These are phyloP conservation scores for Pimpla rufipes DNA, from an alignment of 2,888 invertebrate species.

Conservation along the genomic window DNA sequence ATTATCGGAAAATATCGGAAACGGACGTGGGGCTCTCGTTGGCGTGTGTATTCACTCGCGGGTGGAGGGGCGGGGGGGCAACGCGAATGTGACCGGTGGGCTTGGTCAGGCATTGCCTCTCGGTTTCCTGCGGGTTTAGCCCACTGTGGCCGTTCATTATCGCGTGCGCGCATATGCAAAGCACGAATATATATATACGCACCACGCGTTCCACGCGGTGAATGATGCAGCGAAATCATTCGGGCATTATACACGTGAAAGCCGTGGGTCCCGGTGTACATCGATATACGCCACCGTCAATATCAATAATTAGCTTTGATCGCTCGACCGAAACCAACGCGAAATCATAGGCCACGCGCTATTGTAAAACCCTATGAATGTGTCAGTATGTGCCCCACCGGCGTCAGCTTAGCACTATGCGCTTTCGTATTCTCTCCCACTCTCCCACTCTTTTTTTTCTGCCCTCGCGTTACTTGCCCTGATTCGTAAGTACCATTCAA, in stretches of 20 bases:
- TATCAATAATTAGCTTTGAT: constrained; percentile 57
- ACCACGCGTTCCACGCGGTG: too few relatives aligned
- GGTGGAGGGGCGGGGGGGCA: not conserved
- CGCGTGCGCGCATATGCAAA: not conserved
- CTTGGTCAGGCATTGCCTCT: not conserved
- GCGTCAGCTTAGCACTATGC: not conserved
- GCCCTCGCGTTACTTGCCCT: constrained; percentile 4
- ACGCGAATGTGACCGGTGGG: constrained; percentile 11
- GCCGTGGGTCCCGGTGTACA: constrained; percentile 17
- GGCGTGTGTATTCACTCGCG: not conserved
- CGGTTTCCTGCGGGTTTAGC: constrained; percentile 25
- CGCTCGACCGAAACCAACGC: constrained; percentile 27
- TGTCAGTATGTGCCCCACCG: not conserved
- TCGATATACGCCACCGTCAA: constrained; percentile 43
- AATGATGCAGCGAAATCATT: constrained; percentile 35
- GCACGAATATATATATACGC: not conserved
- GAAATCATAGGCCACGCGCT: not conserved
- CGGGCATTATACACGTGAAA: constrained; percentile 28
- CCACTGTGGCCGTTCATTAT: constrained; percentile 11
- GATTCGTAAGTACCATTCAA: constrained; percentile 53
- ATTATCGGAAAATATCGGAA: constrained; percentile 51
- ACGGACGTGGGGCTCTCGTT: constrained; percentile 12
- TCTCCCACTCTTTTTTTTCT: not conserved
- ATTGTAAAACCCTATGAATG: constrained; percentile 19
- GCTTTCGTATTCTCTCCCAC: constrained; percentile 2